Evolutionary conservation across 2,113 vertebrate genomes (phyloP).

Genomic region (Blennius ocellaris): DNA sequence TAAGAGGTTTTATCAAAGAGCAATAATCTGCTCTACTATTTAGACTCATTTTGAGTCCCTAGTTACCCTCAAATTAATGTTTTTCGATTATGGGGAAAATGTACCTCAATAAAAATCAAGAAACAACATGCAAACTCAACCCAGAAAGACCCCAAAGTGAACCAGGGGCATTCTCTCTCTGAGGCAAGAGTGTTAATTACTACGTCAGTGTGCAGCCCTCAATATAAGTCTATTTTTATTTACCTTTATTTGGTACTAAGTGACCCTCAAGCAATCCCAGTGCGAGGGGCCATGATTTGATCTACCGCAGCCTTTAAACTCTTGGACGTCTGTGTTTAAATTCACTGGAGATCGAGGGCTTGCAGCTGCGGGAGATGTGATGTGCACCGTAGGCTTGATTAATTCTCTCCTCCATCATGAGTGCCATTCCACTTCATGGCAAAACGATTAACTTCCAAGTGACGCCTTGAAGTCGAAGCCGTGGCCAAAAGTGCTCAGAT

Average conservation of each 20-base stretch:
- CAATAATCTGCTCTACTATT: too few species aligned
- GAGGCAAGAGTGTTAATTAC: too few species aligned
- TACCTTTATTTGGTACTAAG: constrained; percentile 17
- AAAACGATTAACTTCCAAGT: constrained; percentile 19
- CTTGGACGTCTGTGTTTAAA: constrained; percentile 16
- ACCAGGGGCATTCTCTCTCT: too few species aligned
- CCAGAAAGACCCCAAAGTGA: too few species aligned
- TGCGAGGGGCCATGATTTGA: background rate
- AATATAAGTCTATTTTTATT: background rate
- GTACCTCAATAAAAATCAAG: too few species aligned
- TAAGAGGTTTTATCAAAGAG: too few species aligned
- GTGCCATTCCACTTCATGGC: constrained; percentile 20
- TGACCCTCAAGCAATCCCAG: background rate
- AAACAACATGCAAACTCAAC: too few species aligned
- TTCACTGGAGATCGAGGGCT: constrained; percentile 28
- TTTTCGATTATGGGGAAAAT: too few species aligned
- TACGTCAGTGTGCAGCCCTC: too few species aligned
- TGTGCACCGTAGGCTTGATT: constrained; percentile 33
- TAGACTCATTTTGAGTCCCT: too few species aligned
- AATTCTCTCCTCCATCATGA: constrained; percentile 41
- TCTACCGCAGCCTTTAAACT: constrained; percentile 13
- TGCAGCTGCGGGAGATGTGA: constrained; percentile 28
- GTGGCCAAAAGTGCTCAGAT: constrained; percentile 34
- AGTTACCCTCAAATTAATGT: too few species aligned
- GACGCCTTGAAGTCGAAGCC: constrained; percentile 23